Evolutionary conservation across 2,888 invertebrate species (phyloP), one percentile per base, ranked within the genome.

Genomic region (Syritta pipiens): DNA sequence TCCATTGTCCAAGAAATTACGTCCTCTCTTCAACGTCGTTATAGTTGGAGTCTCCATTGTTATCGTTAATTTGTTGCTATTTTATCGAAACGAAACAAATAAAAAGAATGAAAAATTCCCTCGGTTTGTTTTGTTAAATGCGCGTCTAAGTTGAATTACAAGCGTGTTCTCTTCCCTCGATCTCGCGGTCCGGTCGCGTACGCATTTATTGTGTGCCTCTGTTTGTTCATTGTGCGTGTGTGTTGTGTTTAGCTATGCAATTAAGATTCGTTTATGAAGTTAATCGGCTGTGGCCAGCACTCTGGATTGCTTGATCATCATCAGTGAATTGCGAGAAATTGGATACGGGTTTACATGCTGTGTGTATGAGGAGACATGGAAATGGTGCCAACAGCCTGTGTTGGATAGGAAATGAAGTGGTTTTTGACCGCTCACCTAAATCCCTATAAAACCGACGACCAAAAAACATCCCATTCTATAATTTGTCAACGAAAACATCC

Each of bases 311-410:
- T 42, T 28, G 28, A 1, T 55, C 67, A 74, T 74, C 74, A 79
- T 79, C 74, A 67, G 62, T 55, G 65, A 74, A 55, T 62, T 53
- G 68, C 79, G 72, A 74, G 63, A 67, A 72, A 74, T 74, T 74
- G 79, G 79, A 79, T 79, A 79, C 74, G 79, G 57, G 37, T 37
- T 17, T n/a, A 12, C 35, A 42, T 42, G 42, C 37, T 68, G 53
- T 40, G 28, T 62, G 10, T 28, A n/a, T 19, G 20, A 7, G 14
- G 10, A 46, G 12, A 4, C 10, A 22, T 4, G 22, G 20, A 44
- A 44, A 9, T 28, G n/a, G 14, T 12, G 12, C 20, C 46, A 46
- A 20, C 53, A 60, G 62, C 60, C 62, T 48, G 59, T 68, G 68
- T 59, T 68, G 57, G 28, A 57, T 2, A 12, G 7, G 10, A n/a